phyloP scores from a whole-genome alignment of 2,113 vertebrate genomes.

The Dunckerocampus dactyliophorus region DNA sequence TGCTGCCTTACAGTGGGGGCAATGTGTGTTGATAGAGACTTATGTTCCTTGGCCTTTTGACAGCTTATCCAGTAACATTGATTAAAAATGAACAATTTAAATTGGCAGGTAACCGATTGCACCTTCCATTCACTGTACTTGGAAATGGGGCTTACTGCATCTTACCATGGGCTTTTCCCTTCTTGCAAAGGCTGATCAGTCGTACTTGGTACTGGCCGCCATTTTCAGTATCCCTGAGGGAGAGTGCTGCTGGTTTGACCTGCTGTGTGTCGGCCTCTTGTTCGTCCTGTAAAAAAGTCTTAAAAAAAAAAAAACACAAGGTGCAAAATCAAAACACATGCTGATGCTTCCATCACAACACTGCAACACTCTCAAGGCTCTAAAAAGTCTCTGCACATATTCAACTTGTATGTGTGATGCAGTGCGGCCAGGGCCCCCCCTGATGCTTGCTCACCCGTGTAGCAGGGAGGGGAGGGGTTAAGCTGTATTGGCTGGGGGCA shows the following conservation, averaged over 20 bases:
- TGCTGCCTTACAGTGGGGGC: no score
- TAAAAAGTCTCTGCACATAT: slow-evolving; percentile 10
- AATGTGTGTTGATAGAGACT: no score
- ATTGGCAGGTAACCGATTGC: not conserved
- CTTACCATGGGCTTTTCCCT: slow-evolving; percentile 72
- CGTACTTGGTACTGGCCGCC: slow-evolving; percentile 13
- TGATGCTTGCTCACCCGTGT: slow-evolving; percentile 58
- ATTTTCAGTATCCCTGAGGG: not conserved
- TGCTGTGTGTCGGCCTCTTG: slow-evolving; percentile 10
- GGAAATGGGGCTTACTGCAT: not conserved
- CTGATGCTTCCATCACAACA: slow-evolving; percentile 25
- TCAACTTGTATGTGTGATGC: slow-evolving; percentile 15
- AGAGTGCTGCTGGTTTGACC: not conserved
- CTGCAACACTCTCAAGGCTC: slow-evolving; percentile 1
- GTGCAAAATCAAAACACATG: slow-evolving; percentile 3
- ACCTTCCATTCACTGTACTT: not conserved
- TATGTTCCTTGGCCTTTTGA: not conserved
- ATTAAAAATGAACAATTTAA: not conserved
- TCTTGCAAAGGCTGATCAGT: slow-evolving; percentile 69
- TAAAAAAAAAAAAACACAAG: slow-evolving; percentile 27
- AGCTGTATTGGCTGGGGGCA: slow-evolving; percentile 69
- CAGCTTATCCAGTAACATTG: not conserved
- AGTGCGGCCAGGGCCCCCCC: slow-evolving; percentile 22
- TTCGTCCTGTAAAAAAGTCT: slow-evolving; percentile 68
- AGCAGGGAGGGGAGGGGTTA: slow-evolving; percentile 60